phyloP scores from a whole-genome alignment of 37 sponge, comb jelly and placozoan genomes.

The Mnemiopsis leidyi region DNA sequence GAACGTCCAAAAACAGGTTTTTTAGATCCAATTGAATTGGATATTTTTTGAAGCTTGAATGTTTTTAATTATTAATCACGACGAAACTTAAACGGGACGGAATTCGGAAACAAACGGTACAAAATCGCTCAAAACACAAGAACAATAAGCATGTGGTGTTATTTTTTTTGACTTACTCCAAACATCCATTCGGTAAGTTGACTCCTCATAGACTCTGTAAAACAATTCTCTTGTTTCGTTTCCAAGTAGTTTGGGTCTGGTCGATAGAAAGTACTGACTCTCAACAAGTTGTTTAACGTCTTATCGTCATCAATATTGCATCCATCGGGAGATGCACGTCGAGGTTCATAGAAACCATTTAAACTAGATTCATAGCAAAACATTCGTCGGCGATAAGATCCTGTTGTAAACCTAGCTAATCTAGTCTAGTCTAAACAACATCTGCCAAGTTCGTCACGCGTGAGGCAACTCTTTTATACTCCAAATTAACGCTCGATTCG shows the following conservation, averaged over 20 bases:
- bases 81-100: too few species aligned
- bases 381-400: constrained; percentile 42
- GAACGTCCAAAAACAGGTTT: too few species aligned
- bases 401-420: background rate
- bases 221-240: constrained; percentile 64
- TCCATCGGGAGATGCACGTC: constrained; percentile 63
- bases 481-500: constrained; percentile 20
- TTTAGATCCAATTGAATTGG: too few species aligned
- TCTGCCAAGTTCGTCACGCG: constrained; percentile 55
- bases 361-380: constrained; percentile 65
- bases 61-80: too few species aligned
- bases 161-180: constrained; percentile 63
- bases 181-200: constrained; percentile 46
- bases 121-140: background rate
- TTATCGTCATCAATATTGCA: constrained; percentile 60
- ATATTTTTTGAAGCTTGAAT: too few species aligned
- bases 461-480: constrained; percentile 23
- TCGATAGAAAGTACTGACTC: constrained; percentile 45
- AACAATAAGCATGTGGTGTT: background rate
- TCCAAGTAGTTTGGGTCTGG: constrained; percentile 8
- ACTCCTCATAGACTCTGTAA: background rate
- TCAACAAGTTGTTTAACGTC: constrained; percentile 35
- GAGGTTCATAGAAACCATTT: constrained; percentile 49
- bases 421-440: constrained; percentile 57
- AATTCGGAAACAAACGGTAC: background rate